These are phyloP conservation scores for Mustela lutreola DNA, from an alignment of 2,113 vertebrate genomes.

Conservation along the genomic window DNA sequence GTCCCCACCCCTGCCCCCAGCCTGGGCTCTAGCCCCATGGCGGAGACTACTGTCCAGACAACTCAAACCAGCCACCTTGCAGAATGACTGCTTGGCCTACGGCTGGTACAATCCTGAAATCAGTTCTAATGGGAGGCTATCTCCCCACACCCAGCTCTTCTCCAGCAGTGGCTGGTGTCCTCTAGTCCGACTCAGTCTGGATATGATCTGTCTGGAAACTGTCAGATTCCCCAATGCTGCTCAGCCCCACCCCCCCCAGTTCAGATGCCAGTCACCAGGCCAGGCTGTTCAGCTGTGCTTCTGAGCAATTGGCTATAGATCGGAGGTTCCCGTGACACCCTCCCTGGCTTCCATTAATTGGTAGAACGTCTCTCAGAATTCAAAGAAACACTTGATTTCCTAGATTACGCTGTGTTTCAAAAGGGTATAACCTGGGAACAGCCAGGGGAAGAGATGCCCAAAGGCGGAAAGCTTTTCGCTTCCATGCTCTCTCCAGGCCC, in stretches of 20 bases:
- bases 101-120: background rate
- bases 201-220: background rate
- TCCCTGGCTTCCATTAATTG: background rate
- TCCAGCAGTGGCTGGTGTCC: background rate
- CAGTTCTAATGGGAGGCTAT: background rate
- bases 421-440: background rate
- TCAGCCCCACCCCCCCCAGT: background rate
- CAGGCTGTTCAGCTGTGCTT: background rate
- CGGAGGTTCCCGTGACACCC: rapidly evolving
- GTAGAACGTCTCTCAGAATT: background rate
- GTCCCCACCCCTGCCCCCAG: background rate
- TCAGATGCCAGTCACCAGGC: background rate
- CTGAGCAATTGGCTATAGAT: background rate
- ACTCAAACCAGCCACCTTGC: background rate
- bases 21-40: background rate
- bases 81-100: background rate
- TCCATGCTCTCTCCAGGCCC: background rate
- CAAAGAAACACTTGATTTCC: background rate
- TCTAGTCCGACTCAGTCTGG: background rate
- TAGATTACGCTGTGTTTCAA: background rate
- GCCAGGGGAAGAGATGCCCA: background rate
- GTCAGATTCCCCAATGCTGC: background rate
- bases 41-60: background rate
- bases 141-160: background rate
- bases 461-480: background rate